Conservation (phyloP, 2,888 invertebrate species). For the Cecidostiba fungosa region DNA sequence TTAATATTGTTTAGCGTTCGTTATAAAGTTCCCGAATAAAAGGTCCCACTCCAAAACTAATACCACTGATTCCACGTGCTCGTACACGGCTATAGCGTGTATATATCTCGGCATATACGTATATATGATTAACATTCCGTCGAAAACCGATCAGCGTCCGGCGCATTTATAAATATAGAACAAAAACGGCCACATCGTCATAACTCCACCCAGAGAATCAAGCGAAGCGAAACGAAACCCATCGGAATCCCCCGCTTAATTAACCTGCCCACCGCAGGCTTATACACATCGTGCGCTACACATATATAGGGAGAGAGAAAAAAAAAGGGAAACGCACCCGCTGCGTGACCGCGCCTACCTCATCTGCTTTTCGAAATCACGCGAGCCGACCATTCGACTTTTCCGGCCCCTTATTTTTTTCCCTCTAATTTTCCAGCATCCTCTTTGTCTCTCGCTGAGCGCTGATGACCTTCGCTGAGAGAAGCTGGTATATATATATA, state of each 20-base stretch:
- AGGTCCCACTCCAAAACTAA: too few species aligned
- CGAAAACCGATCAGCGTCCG: not conserved
- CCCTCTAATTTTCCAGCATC: not conserved
- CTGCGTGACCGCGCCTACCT: conserved; percentile 23
- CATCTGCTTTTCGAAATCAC: conserved; percentile 14
- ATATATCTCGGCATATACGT: not conserved
- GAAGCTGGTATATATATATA: conserved; percentile 67
- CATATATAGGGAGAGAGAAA: not conserved
- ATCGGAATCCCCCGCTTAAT: conserved; percentile 47
- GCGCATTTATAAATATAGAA: not conserved
- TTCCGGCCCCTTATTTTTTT: not conserved
- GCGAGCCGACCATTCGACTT: conserved; percentile 28
- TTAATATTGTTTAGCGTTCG: too few species aligned
- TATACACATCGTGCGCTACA: not conserved
- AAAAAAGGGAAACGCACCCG: conserved; percentile 18
- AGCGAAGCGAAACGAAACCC: conserved; percentile 5
- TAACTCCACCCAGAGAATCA: not conserved
- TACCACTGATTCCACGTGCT: too few species aligned
- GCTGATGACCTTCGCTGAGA: conserved; percentile 31
- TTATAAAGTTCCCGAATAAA: too few species aligned
- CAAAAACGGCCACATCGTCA: not conserved
- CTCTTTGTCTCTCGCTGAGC: not conserved
- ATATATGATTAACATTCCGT: conserved; percentile 47
- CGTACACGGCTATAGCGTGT: too few species aligned
- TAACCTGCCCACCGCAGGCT: conserved; percentile 31